A percentile compares a stretch with the other conserved stretches of the same genome.
Conservation (phyloP, 2,797 vertebrate genomes). For the Etheostoma perlongum region DNA sequence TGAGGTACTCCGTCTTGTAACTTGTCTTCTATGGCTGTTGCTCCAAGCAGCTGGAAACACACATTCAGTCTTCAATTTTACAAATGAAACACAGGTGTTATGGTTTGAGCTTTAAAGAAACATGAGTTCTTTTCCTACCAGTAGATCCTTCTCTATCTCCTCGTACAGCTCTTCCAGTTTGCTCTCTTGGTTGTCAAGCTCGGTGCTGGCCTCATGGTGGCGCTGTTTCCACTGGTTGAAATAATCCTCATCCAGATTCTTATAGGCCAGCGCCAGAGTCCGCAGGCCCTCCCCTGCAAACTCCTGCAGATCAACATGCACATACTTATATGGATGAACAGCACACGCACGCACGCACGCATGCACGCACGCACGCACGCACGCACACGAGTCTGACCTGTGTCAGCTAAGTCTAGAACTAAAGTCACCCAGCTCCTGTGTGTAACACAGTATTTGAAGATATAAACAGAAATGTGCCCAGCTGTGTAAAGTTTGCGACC, state of each 20-base stretch:
- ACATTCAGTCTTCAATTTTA: not conserved
- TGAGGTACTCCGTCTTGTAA: conserved; percentile 94
- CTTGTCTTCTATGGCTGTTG: conserved; percentile 96
- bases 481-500: not conserved
- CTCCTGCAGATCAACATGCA: conserved; percentile 84
- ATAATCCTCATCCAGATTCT: conserved; percentile 88
- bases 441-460: not conserved
- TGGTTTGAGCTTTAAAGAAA: not conserved
- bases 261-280: conserved; percentile 92
- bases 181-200: conserved; percentile 87
- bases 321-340: conserved; percentile 17
- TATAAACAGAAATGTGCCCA: conserved; percentile 19
- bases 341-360: not conserved
- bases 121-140: conserved; percentile 76
- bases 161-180: conserved; percentile 89
- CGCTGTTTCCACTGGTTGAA: conserved; percentile 88
- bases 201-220: conserved; percentile 88
- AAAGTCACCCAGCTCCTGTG: conserved; percentile 16
- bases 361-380: conserved; percentile 5
- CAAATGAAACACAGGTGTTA: not conserved
- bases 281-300: conserved; percentile 94
- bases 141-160: conserved; percentile 93
- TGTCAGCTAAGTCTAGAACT: conserved; percentile 26
- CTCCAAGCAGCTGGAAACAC: conserved; percentile 89
- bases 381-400: conserved; percentile 26